phyloP scores from a whole-genome alignment of 2,113 vertebrate genomes.

The Heterotilapia buettikoferi region DNA sequence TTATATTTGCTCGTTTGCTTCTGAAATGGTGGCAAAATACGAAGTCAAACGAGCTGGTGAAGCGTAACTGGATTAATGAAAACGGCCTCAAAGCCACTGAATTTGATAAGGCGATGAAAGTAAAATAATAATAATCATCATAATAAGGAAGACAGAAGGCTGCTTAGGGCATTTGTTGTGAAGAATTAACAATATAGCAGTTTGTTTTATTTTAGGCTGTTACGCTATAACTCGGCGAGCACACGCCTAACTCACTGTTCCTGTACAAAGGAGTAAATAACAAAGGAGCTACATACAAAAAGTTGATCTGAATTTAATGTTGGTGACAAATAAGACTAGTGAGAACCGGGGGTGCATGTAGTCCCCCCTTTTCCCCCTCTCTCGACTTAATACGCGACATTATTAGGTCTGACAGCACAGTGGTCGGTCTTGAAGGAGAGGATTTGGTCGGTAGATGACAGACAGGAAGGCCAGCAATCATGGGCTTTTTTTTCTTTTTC shows the following conservation, averaged over 20 bases:
- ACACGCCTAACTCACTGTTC: background rate
- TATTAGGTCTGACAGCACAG: slow-evolving; percentile 99
- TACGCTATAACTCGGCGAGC: too few relatives aligned
- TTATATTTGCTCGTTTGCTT: background rate
- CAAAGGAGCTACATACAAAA: background rate
- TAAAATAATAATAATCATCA: background rate
- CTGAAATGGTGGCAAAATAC: background rate
- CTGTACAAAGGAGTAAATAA: background rate
- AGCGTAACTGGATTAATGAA: background rate
- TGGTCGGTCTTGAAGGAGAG: slow-evolving; percentile 93
- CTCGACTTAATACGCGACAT: slow-evolving; percentile 83
- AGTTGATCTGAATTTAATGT: slow-evolving; percentile 75
- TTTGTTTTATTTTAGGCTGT: background rate
- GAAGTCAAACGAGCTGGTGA: background rate
- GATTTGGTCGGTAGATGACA: slow-evolving; percentile 98
- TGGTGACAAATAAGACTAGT: slow-evolving; percentile 82
- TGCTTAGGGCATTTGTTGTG: background rate
- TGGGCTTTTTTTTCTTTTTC: slow-evolving; percentile 78
- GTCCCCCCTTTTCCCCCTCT: slow-evolving; percentile 26
- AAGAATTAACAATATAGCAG: background rate
- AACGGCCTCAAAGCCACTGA: background rate
- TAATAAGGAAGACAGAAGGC: background rate
- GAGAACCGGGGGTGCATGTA: slow-evolving; percentile 49
- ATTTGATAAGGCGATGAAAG: background rate
- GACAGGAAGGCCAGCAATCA: slow-evolving; percentile 99